These are phyloP conservation scores for Nephrotoma appendiculata DNA, from an alignment of 2,888 invertebrate species.

Conservation along the genomic window DNA sequence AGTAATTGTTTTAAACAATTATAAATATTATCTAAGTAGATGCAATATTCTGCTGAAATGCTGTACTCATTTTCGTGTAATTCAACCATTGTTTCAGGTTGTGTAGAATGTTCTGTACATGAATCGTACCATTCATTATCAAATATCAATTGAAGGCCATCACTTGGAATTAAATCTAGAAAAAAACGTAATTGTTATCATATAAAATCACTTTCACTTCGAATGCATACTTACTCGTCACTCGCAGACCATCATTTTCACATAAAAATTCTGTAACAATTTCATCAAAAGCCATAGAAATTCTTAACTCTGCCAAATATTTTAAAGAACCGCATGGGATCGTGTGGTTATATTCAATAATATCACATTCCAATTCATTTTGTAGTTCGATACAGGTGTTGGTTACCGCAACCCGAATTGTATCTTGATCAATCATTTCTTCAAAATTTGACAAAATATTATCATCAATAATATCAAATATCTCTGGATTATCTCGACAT, in stretches of 20 bases:
- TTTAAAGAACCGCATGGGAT: not conserved
- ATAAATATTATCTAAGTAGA: not conserved
- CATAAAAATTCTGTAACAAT: not conserved
- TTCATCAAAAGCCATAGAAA: not conserved
- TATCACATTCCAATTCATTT: not conserved
- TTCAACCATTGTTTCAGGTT: not conserved
- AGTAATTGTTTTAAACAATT: not conserved
- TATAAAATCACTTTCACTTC: not conserved
- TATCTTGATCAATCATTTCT: not conserved
- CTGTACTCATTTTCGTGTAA: not conserved
- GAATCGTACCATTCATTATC: not conserved
- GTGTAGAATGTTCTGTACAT: not conserved
- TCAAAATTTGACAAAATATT: not conserved
- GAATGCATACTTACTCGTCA: not conserved
- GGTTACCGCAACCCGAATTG: not conserved
- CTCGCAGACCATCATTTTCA: not conserved
- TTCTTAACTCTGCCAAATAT: not conserved
- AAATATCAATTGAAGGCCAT: not conserved
- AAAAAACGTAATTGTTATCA: not conserved
- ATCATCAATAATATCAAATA: not conserved
- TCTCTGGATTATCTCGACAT: not conserved
- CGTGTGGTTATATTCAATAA: not conserved
- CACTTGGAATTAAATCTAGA: not conserved
- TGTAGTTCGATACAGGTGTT: not conserved
- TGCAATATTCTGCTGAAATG: not conserved